Conservation (phyloP, 2,888 invertebrate genomes). For the Epinotia nisella region DNA sequence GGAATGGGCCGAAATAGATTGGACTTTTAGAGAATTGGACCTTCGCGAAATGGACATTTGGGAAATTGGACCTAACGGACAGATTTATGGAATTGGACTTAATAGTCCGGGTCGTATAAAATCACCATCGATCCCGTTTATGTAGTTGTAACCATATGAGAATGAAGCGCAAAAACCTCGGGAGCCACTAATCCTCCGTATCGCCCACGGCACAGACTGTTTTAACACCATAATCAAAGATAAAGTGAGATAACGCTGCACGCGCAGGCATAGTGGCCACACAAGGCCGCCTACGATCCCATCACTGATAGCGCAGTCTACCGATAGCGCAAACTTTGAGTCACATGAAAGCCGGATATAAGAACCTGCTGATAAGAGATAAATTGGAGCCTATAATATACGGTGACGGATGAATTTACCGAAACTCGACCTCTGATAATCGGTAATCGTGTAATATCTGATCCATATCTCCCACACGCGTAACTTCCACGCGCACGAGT, state of each 20-base stretch:
- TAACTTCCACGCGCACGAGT: not conserved
- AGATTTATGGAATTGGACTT: too few species aligned
- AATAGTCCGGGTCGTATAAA: too few species aligned
- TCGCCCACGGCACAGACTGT: constrained; percentile 49
- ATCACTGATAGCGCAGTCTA: constrained; percentile 45
- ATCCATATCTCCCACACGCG: not conserved
- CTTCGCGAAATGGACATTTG: too few species aligned
- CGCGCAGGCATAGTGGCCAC: constrained; percentile 54
- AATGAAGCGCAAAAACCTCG: constrained; percentile 23
- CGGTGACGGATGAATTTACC: not conserved
- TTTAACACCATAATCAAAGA: constrained; percentile 61
- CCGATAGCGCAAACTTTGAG: constrained; percentile 43
- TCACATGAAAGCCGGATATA: constrained; percentile 27
- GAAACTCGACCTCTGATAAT: constrained; percentile 7
- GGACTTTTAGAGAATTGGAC: too few species aligned
- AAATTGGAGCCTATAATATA: constrained; percentile 14
- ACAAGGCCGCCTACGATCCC: constrained; percentile 59
- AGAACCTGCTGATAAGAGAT: not conserved
- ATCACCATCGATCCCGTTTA: too few species aligned
- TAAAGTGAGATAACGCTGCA: constrained; percentile 61
- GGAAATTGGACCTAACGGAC: too few species aligned
- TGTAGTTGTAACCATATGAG: not conserved
- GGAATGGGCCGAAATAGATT: too few species aligned
- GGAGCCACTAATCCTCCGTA: constrained; percentile 20
- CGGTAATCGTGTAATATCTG: constrained; percentile 1